phyloP scores from a whole-genome alignment of 2,888 invertebrate species.

The Lottia scabra region DNA sequence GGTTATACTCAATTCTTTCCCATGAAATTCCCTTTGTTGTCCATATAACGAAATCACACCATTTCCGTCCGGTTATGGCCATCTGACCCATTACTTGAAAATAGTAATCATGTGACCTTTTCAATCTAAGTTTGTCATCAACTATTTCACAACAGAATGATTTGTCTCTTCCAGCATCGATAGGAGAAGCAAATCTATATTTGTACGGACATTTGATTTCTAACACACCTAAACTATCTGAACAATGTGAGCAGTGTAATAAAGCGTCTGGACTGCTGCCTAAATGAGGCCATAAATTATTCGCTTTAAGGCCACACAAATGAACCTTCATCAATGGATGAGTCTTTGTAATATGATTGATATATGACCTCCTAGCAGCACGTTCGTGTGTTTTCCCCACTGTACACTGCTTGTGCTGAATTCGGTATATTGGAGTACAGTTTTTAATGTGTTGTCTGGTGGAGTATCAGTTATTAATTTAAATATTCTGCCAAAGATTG shows the following conservation, averaged over 20 bases:
- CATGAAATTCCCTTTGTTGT: background rate
- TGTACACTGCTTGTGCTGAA: too few relatives aligned
- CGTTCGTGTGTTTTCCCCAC: too few relatives aligned
- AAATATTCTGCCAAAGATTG: too few relatives aligned
- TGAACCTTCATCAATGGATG: too few relatives aligned
- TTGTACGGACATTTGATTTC: background rate
- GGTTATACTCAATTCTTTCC: background rate
- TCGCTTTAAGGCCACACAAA: background rate
- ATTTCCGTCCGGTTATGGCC: background rate
- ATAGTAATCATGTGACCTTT: background rate
- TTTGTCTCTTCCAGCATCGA: background rate
- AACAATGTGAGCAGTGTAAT: slow-evolving; percentile 4
- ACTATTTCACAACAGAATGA: background rate
- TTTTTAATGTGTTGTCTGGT: too few relatives aligned
- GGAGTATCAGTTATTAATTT: too few relatives aligned
- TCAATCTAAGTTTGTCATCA: background rate
- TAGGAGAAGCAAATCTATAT: background rate
- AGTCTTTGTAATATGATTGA: too few relatives aligned
- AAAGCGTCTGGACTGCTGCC: background rate
- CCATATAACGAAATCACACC: slow-evolving; percentile 7
- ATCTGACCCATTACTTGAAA: slow-evolving; percentile 6
- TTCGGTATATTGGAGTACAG: too few relatives aligned
- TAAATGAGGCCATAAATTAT: too few relatives aligned
- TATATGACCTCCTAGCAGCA: too few relatives aligned
- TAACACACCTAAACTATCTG: background rate